Evolutionary conservation across 2,888 invertebrate species (phyloP).

Genomic region (Glyphotaelius pellucidus): DNA sequence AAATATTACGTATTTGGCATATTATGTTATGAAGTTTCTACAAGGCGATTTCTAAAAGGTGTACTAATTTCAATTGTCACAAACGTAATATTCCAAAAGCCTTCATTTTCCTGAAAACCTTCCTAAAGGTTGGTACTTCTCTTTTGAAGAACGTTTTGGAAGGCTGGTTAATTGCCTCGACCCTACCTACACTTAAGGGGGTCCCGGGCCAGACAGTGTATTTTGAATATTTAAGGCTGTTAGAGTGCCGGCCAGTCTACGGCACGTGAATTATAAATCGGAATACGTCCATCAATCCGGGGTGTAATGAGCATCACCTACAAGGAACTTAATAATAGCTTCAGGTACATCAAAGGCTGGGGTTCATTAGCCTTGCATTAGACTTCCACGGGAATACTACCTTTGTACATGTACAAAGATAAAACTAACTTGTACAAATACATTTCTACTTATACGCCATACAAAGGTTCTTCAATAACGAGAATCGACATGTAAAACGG

Average conservation of each 20-base stretch:
- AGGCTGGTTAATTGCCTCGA: background rate
- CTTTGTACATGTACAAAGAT: too few relatives aligned
- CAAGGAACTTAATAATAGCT: too few relatives aligned
- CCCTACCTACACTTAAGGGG: background rate
- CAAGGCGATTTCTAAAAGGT: too few relatives aligned
- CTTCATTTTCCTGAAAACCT: too few relatives aligned
- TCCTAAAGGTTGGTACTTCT: background rate
- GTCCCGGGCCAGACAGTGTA: background rate
- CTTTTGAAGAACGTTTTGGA: background rate
- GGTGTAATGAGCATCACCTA: constrained; percentile 9
- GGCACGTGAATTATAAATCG: constrained; percentile 15
- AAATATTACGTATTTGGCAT: too few relatives aligned
- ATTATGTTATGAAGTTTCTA: too few relatives aligned
- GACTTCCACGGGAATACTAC: background rate
- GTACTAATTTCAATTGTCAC: too few relatives aligned
- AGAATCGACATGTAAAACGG: background rate
- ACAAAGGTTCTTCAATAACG: background rate
- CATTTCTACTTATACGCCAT: background rate
- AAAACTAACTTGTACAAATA: too few relatives aligned
- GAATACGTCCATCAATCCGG: constrained; percentile 8
- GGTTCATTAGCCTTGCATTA: background rate
- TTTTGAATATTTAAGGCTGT: constrained; percentile 21
- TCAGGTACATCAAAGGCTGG: background rate
- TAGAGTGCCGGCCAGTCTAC: constrained; percentile 3
- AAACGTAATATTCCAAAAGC: too few relatives aligned